These are phyloP conservation scores for Oscheius sp. DNA, from an alignment of 2,888 invertebrate genomes.

Conservation along the genomic window DNA sequence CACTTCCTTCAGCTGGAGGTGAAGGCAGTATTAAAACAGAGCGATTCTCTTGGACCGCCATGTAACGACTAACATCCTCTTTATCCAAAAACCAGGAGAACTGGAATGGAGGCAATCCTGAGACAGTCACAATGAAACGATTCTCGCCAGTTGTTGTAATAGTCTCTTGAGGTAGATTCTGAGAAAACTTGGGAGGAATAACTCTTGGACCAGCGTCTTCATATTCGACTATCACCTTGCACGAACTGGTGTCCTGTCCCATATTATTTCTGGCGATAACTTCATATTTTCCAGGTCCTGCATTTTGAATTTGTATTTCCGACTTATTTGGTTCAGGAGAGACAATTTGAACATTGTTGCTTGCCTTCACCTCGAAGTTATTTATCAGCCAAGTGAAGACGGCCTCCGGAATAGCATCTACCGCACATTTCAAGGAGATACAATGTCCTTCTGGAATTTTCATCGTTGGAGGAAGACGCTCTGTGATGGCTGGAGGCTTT, in stretches of 20 bases:
- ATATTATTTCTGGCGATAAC: constrained; percentile 63
- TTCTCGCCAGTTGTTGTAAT: constrained; percentile 39
- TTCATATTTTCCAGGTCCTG: constrained; percentile 59
- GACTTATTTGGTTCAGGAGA: constrained; percentile 49
- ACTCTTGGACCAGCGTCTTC: constrained; percentile 13
- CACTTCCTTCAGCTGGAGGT: constrained; percentile 34
- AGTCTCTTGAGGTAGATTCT: constrained; percentile 52
- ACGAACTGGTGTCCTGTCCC: constrained; percentile 59
- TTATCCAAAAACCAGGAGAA: constrained; percentile 55
- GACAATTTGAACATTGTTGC: constrained; percentile 49
- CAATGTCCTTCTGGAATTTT: constrained; percentile 40
- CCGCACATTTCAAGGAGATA: constrained; percentile 54
- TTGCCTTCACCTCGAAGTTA: constrained; percentile 64
- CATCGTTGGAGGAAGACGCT: constrained; percentile 46
- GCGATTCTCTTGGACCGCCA: constrained; percentile 38
- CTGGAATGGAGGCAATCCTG: constrained; percentile 36
- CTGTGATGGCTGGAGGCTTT: constrained; percentile 59
- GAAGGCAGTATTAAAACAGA: constrained; percentile 46
- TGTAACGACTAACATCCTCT: constrained; percentile 32
- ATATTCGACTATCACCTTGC: constrained; percentile 65
- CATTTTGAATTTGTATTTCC: constrained; percentile 53
- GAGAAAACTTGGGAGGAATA: constrained; percentile 43
- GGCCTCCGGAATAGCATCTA: constrained; percentile 67
- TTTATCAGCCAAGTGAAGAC: constrained; percentile 68
- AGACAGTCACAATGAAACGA: constrained; percentile 53